phyloP scores from a whole-genome alignment of 2,888 invertebrate species.

The Papilio elwesi region DNA sequence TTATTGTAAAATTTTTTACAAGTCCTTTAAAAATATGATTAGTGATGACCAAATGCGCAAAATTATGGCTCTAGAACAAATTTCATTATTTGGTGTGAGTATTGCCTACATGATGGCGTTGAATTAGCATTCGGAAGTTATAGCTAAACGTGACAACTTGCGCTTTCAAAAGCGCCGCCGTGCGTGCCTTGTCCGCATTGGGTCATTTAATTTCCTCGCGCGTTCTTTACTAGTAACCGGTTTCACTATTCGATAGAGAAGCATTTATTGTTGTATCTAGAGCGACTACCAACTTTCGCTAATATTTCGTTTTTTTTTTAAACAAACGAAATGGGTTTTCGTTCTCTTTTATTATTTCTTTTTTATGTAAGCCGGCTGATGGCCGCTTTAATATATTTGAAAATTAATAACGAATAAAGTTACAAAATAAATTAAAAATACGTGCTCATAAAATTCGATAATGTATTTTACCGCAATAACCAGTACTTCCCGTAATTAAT shows the following conservation, averaged over 20 bases:
- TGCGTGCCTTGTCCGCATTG: constrained; percentile 40
- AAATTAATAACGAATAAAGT: background rate
- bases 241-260: constrained; percentile 72
- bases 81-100: background rate
- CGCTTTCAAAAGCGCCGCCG: constrained; percentile 47
- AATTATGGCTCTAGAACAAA: no score
- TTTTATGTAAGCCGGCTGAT: constrained; percentile 27
- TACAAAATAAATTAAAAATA: background rate
- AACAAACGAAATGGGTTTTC: constrained; percentile 44
- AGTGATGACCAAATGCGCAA: no score
- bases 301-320: constrained; percentile 49
- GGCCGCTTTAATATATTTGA: constrained; percentile 21
- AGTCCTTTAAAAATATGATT: no score
- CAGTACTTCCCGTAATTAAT: no score
- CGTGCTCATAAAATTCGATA: background rate
- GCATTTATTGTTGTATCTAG: constrained; percentile 68
- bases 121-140: constrained; percentile 37
- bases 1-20: no score
- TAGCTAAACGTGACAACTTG: constrained; percentile 40
- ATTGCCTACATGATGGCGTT: constrained; percentile 20
- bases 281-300: constrained; percentile 69
- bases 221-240: constrained; percentile 61
- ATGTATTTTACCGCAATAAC: background rate
- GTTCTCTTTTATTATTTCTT: constrained; percentile 41
- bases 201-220: constrained; percentile 59